phyloP scores from a whole-genome alignment of 1,140 invertebrate genomes.

The Drosophila lowei region DNA sequence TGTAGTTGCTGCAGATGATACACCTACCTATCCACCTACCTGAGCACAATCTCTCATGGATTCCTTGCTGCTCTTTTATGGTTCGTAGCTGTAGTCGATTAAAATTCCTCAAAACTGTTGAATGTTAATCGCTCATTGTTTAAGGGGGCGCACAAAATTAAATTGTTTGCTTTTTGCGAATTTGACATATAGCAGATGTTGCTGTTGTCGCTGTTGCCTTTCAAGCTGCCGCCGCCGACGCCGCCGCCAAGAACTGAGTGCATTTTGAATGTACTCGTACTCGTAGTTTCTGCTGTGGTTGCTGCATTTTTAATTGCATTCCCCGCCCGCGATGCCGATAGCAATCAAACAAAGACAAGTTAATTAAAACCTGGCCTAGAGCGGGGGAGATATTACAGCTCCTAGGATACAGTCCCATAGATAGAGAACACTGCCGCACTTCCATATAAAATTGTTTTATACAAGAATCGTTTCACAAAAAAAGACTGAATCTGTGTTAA shows the following conservation, averaged over 20 bases:
- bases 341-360: constrained; percentile 72
- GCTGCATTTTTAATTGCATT: constrained; percentile 73
- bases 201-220: constrained; percentile 37
- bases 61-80: background rate
- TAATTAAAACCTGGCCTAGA: constrained; percentile 63
- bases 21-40: constrained; percentile 69
- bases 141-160: constrained; percentile 69
- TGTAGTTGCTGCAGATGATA: constrained; percentile 39
- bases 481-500: constrained; percentile 21
- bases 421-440: constrained; percentile 14
- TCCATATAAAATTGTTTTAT: constrained; percentile 49
- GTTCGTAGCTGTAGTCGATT: constrained; percentile 60
- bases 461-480: constrained; percentile 50
- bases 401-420: background rate
- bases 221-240: constrained; percentile 61
- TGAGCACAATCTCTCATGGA: constrained; percentile 7
- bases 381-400: constrained; percentile 12
- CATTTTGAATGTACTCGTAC: constrained; percentile 35
- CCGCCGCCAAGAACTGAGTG: constrained; percentile 36
- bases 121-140: constrained; percentile 81
- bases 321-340: constrained; percentile 31
- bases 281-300: constrained; percentile 18
- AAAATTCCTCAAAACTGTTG: constrained; percentile 73
- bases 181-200: constrained; percentile 69
- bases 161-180: constrained; percentile 70